These are phyloP conservation scores for Lasioglossum marginatum DNA, from an alignment of 2,888 invertebrate species.

Conservation along the genomic window DNA sequence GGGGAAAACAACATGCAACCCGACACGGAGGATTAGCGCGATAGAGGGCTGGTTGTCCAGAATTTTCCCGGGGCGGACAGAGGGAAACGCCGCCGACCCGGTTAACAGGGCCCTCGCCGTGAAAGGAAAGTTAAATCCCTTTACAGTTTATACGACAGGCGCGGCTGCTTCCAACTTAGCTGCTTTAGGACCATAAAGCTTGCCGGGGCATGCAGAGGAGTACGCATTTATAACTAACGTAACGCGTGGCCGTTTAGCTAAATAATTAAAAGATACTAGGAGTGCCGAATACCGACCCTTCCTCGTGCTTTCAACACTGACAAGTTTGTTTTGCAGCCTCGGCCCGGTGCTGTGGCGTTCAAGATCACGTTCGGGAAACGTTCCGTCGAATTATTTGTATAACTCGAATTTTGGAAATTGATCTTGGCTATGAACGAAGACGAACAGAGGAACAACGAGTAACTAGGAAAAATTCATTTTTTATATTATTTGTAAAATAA, in stretches of 20 bases:
- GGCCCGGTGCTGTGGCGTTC: background rate
- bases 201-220: constrained; percentile 75
- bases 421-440: too few relatives aligned
- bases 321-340: constrained; percentile 29
- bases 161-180: constrained; percentile 79
- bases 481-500: too few relatives aligned
- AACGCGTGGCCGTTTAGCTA: constrained; percentile 79
- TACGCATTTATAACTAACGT: constrained; percentile 80
- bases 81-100: constrained; percentile 71
- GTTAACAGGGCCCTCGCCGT: constrained; percentile 74
- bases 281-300: constrained; percentile 53
- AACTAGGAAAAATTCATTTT: too few relatives aligned
- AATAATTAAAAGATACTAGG: constrained; percentile 83
- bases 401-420: background rate
- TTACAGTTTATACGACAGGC: constrained; percentile 82
- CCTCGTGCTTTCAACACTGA: constrained; percentile 41
- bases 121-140: constrained; percentile 83
- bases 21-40: constrained; percentile 68
- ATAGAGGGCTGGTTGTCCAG: constrained; percentile 64
- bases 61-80: constrained; percentile 73
- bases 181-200: constrained; percentile 81
- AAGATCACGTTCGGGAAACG: background rate
- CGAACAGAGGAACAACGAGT: background rate
- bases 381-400: background rate
- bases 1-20: constrained; percentile 70